Conservation (phyloP, 35 echinoderm and acorn worm genomes). For the Acanthaster planci region DNA sequence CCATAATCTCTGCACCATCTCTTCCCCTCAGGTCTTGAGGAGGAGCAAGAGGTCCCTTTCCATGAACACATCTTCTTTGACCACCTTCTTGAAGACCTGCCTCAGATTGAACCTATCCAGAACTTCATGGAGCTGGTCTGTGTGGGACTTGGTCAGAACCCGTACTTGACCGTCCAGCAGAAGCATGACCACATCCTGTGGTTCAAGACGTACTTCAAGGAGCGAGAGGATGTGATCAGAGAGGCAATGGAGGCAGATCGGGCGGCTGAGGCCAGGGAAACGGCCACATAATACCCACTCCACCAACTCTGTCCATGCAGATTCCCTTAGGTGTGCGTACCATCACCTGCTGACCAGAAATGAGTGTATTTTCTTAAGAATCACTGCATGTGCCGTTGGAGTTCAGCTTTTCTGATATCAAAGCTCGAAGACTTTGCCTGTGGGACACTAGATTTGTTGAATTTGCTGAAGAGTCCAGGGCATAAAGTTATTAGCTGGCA, state of each 20-base stretch:
- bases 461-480: too few relatives aligned
- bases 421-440: too few relatives aligned
- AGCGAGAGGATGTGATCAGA: slow-evolving; percentile 64
- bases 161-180: slow-evolving; percentile 84
- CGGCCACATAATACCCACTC: not conserved
- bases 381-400: too few relatives aligned
- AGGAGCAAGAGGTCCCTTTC: slow-evolving; percentile 78
- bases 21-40: slow-evolving; percentile 69
- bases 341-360: too few relatives aligned
- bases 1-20: not conserved
- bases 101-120: slow-evolving; percentile 51
- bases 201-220: slow-evolving; percentile 84
- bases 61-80: slow-evolving; percentile 93
- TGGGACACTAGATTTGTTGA: too few relatives aligned
- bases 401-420: too few relatives aligned
- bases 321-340: too few relatives aligned
- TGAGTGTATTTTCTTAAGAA: too few relatives aligned
- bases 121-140: slow-evolving; percentile 95
- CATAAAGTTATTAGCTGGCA: too few relatives aligned
- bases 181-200: slow-evolving; percentile 90
- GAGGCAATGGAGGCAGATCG: slow-evolving; percentile 41
- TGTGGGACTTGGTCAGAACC: slow-evolving; percentile 80
- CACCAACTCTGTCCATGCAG: too few relatives aligned
- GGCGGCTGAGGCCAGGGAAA: not conserved
- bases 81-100: slow-evolving; percentile 72